Base-by-base conservation (phyloP, 2,113 vertebrate genomes). In the Mastomys natalensis region DNA sequence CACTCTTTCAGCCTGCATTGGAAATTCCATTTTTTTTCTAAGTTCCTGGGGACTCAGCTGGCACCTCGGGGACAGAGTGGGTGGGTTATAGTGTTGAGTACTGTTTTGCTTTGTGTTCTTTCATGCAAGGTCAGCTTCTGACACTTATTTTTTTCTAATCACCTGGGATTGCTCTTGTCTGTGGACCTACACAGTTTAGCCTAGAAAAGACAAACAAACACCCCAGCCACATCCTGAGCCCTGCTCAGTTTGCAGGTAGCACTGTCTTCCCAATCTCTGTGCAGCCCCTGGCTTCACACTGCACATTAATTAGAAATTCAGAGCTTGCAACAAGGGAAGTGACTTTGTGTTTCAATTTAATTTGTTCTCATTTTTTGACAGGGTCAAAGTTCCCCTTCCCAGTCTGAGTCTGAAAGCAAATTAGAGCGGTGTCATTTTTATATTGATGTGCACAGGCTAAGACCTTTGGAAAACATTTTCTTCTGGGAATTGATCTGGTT, bases 361-460 rank as follows among this genome's bases (percentile, higher is more conserved):
- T 98, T 96, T 96, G 95, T 96, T 97, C 96, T 95, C 87, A 66
- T 93, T 97, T 97, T 97, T 97, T 98, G 96, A 97, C 95, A 94
- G 92, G 95, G 97, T 97, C 94, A 94, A 93, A 96, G 95, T 97
- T 95, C 82, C 92, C 84, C 73, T 95, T 95, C 72, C 88, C 68
- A 60, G 87, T 93, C 87, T 95, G 96, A 97, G 95, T 97, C 90
- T 95, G 95, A 96, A 96, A 94, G 95, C 92, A 92, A 91, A 96
- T 96, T 95, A 91, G 76, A 97, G 88, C 78, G 53, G 64, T 80
- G 77, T 94, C 94, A 78, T 95, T 97, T 96, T 92, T 94, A 66
- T 95, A 93, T 84, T 78, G 95, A 95, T 87, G 82, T 73, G 73
- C 87, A 68, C 80, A 77, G 81, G 51, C 93, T 90, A 70, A 94